Evolutionary conservation across 2,113 vertebrate genomes (phyloP).

Genomic region (Campylorhamphus procurvoides): DNA sequence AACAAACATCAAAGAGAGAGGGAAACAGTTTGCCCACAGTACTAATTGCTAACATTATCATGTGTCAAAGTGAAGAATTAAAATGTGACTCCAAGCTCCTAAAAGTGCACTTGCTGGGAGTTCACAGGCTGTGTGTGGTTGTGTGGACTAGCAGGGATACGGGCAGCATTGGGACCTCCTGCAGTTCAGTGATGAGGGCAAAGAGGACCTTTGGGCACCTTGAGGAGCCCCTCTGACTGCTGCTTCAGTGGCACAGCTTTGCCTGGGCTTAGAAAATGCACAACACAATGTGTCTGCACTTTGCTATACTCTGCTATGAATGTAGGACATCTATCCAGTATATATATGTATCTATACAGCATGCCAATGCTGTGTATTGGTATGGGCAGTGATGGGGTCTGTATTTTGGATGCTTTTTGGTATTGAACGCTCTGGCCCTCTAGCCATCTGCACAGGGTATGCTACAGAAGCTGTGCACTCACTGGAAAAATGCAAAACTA

Average conservation of each 20-base stretch:
- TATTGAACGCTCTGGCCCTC: background rate
- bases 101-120: background rate
- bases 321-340: background rate
- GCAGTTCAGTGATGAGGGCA: background rate
- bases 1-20: slow-evolving; percentile 29
- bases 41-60: background rate
- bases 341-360: rapidly evolving
- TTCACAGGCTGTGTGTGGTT: background rate
- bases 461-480: background rate
- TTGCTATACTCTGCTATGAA: background rate
- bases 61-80: background rate
- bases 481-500: background rate
- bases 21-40: background rate
- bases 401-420: background rate
- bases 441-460: background rate
- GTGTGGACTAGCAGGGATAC: background rate
- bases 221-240: background rate
- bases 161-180: background rate
- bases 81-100: background rate
- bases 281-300: rapidly evolving
- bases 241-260: background rate
- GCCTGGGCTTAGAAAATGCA: background rate
- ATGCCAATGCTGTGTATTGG: rapidly evolving
- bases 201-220: background rate
- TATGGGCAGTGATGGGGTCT: background rate